phyloP scores from a whole-genome alignment of 2,113 vertebrate genomes.

The Grammomys surdaster region DNA sequence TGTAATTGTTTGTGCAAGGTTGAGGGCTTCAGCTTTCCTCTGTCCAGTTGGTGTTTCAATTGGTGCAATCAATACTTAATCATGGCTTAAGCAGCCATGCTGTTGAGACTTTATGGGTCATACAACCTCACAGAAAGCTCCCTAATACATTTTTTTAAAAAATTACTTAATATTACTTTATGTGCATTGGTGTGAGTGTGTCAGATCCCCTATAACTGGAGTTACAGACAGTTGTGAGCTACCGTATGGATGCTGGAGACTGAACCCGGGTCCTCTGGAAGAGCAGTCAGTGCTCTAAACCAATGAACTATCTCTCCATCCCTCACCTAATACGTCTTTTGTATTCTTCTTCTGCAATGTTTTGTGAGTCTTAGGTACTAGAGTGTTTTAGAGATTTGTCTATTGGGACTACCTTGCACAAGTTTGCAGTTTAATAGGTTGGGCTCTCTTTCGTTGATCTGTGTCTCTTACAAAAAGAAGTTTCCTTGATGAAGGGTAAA shows the following conservation, averaged over 20 bases:
- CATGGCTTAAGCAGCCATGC: background rate
- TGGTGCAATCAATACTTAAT: background rate
- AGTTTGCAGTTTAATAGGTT: background rate
- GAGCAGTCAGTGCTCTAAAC: no score
- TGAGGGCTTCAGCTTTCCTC: background rate
- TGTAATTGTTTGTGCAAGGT: background rate
- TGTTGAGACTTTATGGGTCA: background rate
- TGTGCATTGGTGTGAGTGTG: no score
- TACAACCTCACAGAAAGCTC: background rate
- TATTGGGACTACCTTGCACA: background rate
- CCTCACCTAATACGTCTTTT: background rate
- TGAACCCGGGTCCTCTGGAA: no score
- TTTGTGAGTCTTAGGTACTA: background rate
- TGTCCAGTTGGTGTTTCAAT: background rate
- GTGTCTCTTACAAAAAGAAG: background rate
- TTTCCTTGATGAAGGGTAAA: background rate
- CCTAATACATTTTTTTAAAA: background rate
- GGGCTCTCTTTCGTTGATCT: background rate
- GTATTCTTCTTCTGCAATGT: background rate
- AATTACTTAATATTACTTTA: no score
- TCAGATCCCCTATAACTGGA: no score
- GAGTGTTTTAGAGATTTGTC: background rate
- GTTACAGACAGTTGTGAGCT: no score
- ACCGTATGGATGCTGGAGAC: no score
- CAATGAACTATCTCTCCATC: no score